Conservation (phyloP, 2,797 vertebrate genomes). For the Uromys caudimaculatus region DNA sequence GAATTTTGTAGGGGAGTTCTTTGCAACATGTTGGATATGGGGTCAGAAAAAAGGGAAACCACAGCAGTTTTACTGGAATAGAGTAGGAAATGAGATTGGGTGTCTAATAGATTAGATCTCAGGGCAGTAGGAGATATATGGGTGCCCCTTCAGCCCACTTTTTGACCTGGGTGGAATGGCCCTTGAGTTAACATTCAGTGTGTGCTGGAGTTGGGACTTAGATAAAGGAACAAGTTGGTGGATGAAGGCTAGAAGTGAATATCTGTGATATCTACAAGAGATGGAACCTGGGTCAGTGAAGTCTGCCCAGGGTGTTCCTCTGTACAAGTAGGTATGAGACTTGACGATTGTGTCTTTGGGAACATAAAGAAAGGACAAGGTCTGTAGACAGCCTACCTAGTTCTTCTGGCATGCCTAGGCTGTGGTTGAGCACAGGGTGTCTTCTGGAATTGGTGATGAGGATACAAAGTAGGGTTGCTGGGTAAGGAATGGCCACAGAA, state of each 20-base stretch:
- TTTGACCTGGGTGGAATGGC: neutral
- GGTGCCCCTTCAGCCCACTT: neutral
- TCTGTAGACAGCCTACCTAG: neutral
- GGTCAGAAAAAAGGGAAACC: neutral
- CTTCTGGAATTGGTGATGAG: neutral
- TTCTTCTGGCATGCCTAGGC: neutral
- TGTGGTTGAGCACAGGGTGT: neutral
- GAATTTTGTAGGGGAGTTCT: neutral
- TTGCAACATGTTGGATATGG: no score
- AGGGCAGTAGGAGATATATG: no score
- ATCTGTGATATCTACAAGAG: neutral
- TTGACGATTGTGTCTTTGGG: neutral
- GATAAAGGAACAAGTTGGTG: neutral
- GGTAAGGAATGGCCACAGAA: no score
- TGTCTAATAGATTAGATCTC: neutral
- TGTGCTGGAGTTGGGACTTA: neutral
- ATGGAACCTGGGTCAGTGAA: neutral
- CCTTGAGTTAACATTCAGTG: neutral
- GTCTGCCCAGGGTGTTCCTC: neutral
- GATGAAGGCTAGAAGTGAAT: neutral
- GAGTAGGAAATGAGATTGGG: neutral
- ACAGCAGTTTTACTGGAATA: neutral
- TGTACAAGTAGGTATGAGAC: neutral
- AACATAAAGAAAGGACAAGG: neutral
- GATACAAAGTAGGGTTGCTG: neutral